Conservation (phyloP, 2,888 invertebrate species). For the Amorpha juglandis region DNA sequence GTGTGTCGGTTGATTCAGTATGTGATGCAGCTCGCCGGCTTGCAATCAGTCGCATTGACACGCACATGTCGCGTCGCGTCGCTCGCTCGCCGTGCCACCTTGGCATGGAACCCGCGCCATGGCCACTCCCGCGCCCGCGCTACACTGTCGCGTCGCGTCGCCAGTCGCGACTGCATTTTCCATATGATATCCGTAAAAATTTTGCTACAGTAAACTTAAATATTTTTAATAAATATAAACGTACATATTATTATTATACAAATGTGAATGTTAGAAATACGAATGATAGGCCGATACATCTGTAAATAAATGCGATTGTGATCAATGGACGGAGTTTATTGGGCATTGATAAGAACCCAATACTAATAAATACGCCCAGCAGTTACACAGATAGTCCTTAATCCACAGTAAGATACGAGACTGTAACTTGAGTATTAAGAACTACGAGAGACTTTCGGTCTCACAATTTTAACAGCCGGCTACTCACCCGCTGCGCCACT, state of each 20-base stretch:
- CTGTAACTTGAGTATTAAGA: too few relatives aligned
- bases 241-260: slow-evolving; percentile 17
- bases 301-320: background rate
- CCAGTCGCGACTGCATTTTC: slow-evolving; percentile 60
- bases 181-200: slow-evolving; percentile 62
- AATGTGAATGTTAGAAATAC: slow-evolving; percentile 30
- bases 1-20: slow-evolving; percentile 53
- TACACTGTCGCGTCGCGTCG: too few relatives aligned
- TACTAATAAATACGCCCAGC: too few relatives aligned
- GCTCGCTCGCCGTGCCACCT: slow-evolving; percentile 31
- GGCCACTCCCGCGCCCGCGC: too few relatives aligned
- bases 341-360: background rate
- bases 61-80: slow-evolving; percentile 36
- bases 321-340: too few relatives aligned
- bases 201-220: slow-evolving; percentile 38
- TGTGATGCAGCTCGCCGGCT: slow-evolving; percentile 40
- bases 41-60: slow-evolving; percentile 66
- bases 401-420: too few relatives aligned
- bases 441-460: too few relatives aligned
- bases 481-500: too few relatives aligned
- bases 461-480: too few relatives aligned
- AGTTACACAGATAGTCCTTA: too few relatives aligned
- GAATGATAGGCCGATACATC: background rate
- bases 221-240: too few relatives aligned
- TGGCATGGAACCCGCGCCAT: too few relatives aligned